Percentiles rank a stretch among this genome's conserved stretches.
Conservation (phyloP, 2,888 invertebrate species). For the Dilophus febrilis region DNA sequence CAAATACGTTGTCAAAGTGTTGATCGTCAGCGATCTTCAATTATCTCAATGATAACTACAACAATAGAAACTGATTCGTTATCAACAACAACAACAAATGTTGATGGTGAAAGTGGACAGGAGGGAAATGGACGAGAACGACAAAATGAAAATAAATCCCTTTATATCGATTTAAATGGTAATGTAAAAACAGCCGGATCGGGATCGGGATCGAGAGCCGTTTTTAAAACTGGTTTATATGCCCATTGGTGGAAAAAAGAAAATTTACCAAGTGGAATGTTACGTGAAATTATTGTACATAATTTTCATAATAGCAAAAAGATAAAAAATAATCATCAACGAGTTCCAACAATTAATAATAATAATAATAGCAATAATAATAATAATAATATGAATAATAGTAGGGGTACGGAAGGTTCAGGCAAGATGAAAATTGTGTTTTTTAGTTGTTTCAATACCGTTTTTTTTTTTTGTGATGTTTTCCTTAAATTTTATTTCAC, state of each 20-base stretch:
- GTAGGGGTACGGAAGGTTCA: too few relatives aligned
- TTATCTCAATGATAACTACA: too few relatives aligned
- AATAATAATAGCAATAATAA: slow-evolving; percentile 12
- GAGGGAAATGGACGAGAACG: slow-evolving; percentile 3
- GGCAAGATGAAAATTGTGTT: slow-evolving; percentile 19
- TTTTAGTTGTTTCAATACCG: slow-evolving; percentile 11
- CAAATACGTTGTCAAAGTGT: slow-evolving; percentile 10
- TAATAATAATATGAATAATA: slow-evolving; percentile 18
- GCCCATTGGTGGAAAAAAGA: slow-evolving; percentile 91
- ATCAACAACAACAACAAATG: too few relatives aligned
- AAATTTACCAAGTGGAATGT: slow-evolving; percentile 51
- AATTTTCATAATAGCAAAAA: slow-evolving; percentile 35
- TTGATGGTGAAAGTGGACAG: slow-evolving; percentile 21
- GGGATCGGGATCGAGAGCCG: too few relatives aligned
- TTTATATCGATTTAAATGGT: background rate
- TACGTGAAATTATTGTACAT: slow-evolving; percentile 32
- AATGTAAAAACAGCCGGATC: slow-evolving; percentile 7
- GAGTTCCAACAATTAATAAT: slow-evolving; percentile 28
- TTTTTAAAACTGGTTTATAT: slow-evolving; percentile 70
- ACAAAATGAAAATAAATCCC: slow-evolving; percentile 4
- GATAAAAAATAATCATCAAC: too few relatives aligned
- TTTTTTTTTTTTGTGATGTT: slow-evolving; percentile 2
- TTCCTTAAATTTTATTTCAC: background rate
- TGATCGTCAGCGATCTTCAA: too few relatives aligned
- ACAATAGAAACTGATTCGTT: too few relatives aligned